Base-by-base conservation (phyloP, 2,797 vertebrate genomes). In the Phrynocephalus guinanensis region DNA sequence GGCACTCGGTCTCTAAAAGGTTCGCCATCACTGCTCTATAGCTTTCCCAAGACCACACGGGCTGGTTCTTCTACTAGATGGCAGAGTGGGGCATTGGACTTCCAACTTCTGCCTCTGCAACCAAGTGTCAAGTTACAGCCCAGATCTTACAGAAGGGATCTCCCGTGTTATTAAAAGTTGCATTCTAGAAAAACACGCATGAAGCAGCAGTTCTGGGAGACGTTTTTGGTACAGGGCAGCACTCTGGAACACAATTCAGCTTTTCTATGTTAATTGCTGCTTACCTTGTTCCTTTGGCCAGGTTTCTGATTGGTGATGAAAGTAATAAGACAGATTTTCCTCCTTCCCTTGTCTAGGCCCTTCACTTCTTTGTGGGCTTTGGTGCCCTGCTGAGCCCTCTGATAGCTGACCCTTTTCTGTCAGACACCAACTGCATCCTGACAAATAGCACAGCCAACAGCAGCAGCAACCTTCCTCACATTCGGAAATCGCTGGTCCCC, bases 321-420 rank as follows among this genome's bases (percentile, higher is more conserved):
- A 66, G 28, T 33, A 24, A 5, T 9, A 5, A 67, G 15, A 3
- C 3, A 6, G 20, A 6, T 10, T 16, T 0, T 0, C 0, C 13
- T 0, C 18, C 24, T 73, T 78, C 0, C 88, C 87, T 72, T 86
- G 79, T n/a, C 71, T 93, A 99, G 98, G 98, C 96, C 3, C 97
- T 99, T 38, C 98, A 99, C 91, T 99, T 99, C 96, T 99, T 98
- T 86, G 98, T 98, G 88, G 98, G 99, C 50, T 97, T 99, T 1
- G 99, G 98, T 0, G 99, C 98, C 0, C 94, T 99, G 89, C 95
- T 99, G 85, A 99, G 98, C 93, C 99, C 99, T 0, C 96, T 99
- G 82, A 98, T 99, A 5, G 98, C 97, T 0, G 98, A 99, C 91
- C 98, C 98, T 26, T 99, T 99, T 96, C 97, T 99, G 91, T 97